These are phyloP conservation scores for Rhincodon typus DNA, from an alignment of 2,797 vertebrate species.

Conservation along the genomic window DNA sequence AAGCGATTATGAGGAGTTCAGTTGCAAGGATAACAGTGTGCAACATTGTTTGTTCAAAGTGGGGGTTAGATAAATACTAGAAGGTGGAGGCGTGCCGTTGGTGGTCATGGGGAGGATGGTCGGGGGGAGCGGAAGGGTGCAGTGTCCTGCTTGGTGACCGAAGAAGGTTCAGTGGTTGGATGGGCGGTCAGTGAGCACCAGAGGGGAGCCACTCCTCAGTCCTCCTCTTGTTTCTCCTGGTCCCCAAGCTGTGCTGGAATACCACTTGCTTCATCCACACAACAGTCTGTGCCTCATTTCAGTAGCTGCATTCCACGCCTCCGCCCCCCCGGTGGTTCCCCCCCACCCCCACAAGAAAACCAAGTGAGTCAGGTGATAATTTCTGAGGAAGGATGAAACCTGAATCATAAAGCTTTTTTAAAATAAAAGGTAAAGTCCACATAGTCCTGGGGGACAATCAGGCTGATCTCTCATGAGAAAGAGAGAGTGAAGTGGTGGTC, in stretches of 20 bases:
- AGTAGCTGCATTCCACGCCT: not conserved
- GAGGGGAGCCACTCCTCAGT: not conserved
- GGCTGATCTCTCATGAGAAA: too few species aligned
- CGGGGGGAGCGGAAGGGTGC: too few species aligned
- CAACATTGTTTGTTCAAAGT: too few species aligned
- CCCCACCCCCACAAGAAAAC: not conserved
- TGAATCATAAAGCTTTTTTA: not conserved
- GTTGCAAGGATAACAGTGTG: not conserved
- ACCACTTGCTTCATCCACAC: not conserved
- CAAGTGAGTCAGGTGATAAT: not conserved
- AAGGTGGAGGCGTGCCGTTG: too few species aligned
- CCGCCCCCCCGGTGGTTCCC: too few species aligned
- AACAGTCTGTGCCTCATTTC: not conserved
- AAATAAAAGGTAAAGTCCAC: not conserved
- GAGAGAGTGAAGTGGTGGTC: too few species aligned
- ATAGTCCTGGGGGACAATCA: too few species aligned
- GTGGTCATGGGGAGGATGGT: not conserved
- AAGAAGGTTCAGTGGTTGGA: not conserved
- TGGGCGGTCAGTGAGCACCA: not conserved
- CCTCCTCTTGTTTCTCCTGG: not conserved
- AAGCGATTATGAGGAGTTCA: not conserved
- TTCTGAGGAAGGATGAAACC: not conserved
- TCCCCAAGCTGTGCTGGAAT: not conserved
- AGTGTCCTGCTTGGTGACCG: too few species aligned
- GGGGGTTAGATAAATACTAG: too few species aligned